A percentile compares a stretch with the other conserved stretches of the same genome.
These are phyloP conservation scores for Strigops habroptila DNA, from an alignment of 2,113 vertebrate genomes.

Conservation along the genomic window DNA sequence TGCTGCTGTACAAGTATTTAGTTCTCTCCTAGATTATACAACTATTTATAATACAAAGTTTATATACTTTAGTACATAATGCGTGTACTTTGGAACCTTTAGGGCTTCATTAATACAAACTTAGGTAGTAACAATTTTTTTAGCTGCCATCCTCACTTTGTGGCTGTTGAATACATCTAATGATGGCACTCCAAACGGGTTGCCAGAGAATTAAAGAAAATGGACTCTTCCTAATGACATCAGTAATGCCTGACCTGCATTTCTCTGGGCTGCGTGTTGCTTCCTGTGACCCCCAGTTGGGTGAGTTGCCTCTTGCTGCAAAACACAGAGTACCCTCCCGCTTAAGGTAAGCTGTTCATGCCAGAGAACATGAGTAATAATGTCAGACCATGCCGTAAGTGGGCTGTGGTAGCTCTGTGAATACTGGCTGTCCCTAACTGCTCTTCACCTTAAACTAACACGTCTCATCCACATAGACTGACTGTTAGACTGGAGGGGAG, in stretches of 20 bases:
- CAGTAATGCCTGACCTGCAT: background rate
- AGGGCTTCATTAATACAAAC: background rate
- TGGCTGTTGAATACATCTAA: background rate
- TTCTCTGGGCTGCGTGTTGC: background rate
- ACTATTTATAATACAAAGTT: background rate
- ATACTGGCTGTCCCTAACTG: background rate
- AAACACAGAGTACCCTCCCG: background rate
- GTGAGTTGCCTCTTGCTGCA: background rate
- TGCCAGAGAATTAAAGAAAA: background rate
- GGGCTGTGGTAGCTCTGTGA: background rate
- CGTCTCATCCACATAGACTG: background rate
- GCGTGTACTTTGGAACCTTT: background rate
- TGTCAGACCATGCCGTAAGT: rapidly evolving
- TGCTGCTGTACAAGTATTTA: background rate
- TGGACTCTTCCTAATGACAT: background rate
- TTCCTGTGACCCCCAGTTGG: background rate
- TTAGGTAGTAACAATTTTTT: background rate
- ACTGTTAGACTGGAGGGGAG: background rate
- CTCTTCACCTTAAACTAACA: background rate
- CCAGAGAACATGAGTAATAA: background rate
- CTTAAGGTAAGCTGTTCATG: background rate
- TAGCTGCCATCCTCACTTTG: background rate
- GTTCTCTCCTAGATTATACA: background rate
- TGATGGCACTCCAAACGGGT: background rate
- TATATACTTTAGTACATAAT: background rate